Evolutionary conservation across 35 echinoderm and acorn worm genomes (phyloP).

Genomic region (Patiria miniata): DNA sequence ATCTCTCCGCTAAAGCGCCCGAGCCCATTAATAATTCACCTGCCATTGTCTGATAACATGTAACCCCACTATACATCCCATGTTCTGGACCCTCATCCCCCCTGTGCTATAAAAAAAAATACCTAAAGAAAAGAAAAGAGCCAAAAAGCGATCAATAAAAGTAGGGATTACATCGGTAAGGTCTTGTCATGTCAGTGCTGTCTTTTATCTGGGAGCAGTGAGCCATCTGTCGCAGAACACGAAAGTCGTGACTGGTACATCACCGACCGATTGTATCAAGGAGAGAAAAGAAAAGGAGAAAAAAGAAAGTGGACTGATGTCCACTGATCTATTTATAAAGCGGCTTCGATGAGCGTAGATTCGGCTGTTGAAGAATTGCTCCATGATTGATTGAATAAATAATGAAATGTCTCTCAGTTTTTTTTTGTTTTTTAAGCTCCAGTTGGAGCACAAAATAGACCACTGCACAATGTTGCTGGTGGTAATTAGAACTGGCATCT

Average conservation of each 20-base stretch:
- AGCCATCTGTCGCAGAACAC: neutral
- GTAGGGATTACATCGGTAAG: constrained; percentile 11
- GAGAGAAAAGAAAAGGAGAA: neutral
- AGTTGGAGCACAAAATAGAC: too few relatives aligned
- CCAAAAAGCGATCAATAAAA: neutral
- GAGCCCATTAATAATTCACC: constrained; percentile 1
- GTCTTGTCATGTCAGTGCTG: neutral
- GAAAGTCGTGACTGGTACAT: neutral
- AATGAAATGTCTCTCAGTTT: neutral
- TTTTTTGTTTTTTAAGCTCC: too few relatives aligned
- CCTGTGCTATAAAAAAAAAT: constrained; percentile 14
- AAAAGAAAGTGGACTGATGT: constrained; percentile 1
- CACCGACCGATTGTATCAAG: neutral
- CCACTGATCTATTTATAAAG: neutral
- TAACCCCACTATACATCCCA: neutral
- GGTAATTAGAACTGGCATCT: too few relatives aligned
- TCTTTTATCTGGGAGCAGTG: neutral
- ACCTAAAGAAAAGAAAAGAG: neutral
- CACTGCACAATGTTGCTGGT: too few relatives aligned
- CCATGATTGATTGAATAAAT: constrained; percentile 31
- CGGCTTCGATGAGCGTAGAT: neutral
- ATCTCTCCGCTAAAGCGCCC: neutral
- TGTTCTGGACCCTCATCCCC: neutral
- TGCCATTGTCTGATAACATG: neutral
- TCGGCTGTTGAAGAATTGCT: neutral